phyloP scores from a whole-genome alignment of 2,797 vertebrate genomes.

The Anguilla anguilla region DNA sequence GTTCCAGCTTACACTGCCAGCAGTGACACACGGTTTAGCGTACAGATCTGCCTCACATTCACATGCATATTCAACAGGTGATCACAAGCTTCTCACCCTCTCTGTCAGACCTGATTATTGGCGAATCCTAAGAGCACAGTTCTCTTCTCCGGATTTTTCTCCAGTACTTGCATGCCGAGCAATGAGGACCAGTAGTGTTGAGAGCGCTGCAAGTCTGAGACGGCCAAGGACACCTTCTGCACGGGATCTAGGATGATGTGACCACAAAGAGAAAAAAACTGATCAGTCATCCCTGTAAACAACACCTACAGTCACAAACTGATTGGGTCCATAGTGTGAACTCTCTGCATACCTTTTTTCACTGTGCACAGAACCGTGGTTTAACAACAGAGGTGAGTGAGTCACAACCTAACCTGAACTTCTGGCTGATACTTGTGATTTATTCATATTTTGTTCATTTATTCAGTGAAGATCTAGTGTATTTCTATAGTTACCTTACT shows the following conservation, averaged over 20 bases:
- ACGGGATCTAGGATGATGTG: constrained; percentile 80
- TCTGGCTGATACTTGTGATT: neutral
- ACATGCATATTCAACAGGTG: neutral
- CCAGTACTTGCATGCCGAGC: constrained; percentile 87
- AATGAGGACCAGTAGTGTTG: constrained; percentile 84
- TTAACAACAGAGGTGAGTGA: neutral
- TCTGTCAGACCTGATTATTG: constrained; percentile 80
- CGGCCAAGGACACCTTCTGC: constrained; percentile 88
- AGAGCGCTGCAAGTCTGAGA: constrained; percentile 85
- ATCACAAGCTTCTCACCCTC: neutral
- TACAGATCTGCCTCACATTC: neutral
- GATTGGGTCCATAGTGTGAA: too few relatives aligned
- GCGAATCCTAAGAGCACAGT: constrained; percentile 83
- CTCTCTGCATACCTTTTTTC: neutral
- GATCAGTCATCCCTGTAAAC: neutral
- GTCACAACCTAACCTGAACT: neutral
- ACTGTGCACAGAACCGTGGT: neutral
- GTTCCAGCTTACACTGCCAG: constrained; percentile 89
- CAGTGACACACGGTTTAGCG: neutral
- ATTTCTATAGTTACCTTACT: too few relatives aligned
- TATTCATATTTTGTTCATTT: neutral
- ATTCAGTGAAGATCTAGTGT: neutral
- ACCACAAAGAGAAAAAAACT: neutral
- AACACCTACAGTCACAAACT: too few relatives aligned
- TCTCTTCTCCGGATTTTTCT: constrained; percentile 80